Conservation (phyloP, 2,797 vertebrate species). For the Phalloptychus januarius region DNA sequence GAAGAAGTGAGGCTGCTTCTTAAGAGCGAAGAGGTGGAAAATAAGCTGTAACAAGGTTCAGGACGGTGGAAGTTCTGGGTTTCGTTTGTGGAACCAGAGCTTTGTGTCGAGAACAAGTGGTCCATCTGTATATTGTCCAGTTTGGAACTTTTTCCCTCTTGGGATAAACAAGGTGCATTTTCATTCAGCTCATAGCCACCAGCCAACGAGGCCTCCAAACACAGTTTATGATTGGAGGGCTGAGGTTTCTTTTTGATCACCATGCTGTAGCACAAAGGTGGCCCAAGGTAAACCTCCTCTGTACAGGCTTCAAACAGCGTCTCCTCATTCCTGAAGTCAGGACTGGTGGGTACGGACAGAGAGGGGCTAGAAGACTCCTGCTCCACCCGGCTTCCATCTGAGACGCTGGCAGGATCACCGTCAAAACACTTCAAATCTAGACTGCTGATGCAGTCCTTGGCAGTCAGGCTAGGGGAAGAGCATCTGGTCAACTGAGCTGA, state of each 20-base stretch:
- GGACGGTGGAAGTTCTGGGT: background rate
- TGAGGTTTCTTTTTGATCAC: slow-evolving; percentile 62
- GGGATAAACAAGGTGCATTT: slow-evolving; percentile 3
- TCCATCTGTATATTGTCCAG: background rate
- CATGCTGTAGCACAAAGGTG: slow-evolving; percentile 80
- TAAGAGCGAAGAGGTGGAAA: slow-evolving; percentile 37
- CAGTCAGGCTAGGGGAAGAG: background rate
- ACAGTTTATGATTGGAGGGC: slow-evolving; percentile 40
- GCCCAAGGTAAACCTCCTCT: slow-evolving; percentile 86
- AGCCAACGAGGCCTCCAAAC: background rate
- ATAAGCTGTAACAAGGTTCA: slow-evolving; percentile 34
- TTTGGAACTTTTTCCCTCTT: background rate
- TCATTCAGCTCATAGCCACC: slow-evolving; percentile 3
- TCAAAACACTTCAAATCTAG: slow-evolving; percentile 10
- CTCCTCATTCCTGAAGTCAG: slow-evolving; percentile 86
- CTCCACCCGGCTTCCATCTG: background rate
- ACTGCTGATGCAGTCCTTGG: background rate
- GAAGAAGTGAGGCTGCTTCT: slow-evolving; percentile 18
- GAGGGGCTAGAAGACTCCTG: slow-evolving; percentile 66
- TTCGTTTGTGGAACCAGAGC: slow-evolving; percentile 9
- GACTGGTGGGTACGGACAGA: slow-evolving; percentile 67
- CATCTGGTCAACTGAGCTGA: background rate
- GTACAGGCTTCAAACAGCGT: slow-evolving; percentile 90
- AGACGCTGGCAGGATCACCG: background rate
- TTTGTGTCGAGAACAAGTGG: slow-evolving; percentile 14